Evolutionary conservation across 1,140 invertebrate species (phyloP).

Genomic region (Zaprionus ghesquierei): DNA sequence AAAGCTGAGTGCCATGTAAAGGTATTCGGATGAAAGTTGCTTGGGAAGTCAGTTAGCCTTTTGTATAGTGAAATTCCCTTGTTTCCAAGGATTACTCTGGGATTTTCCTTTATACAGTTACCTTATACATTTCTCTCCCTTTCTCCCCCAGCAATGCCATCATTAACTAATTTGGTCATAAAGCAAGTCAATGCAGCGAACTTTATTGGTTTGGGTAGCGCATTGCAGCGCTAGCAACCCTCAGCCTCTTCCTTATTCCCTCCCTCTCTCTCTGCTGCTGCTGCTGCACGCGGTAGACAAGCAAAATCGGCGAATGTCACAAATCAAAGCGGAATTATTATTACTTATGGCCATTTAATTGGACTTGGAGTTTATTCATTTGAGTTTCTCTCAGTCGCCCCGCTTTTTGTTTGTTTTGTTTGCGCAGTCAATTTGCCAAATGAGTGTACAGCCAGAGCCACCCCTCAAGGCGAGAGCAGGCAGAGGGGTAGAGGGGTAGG

Average conservation of each 20-base stretch:
- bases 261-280: neutral
- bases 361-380: conserved; percentile 82
- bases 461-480: neutral
- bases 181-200: conserved; percentile 8
- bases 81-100: fast-evolving
- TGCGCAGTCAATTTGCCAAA: conserved; percentile 82
- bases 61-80: neutral
- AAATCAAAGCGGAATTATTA: conserved; percentile 83
- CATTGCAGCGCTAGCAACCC: neutral
- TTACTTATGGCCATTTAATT: conserved; percentile 83
- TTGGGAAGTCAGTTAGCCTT: neutral
- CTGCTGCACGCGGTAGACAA: neutral
- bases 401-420: conserved; percentile 57
- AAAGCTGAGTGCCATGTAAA: too few species aligned
- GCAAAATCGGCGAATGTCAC: conserved; percentile 66
- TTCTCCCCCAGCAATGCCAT: neutral
- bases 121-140: neutral
- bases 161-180: conserved; percentile 69
- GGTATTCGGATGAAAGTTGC: neutral
- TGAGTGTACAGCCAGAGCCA: conserved; percentile 42
- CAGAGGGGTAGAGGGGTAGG: neutral
- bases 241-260: neutral
- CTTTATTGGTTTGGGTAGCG: neutral
- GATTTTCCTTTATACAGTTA: neutral
- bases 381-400: conserved; percentile 48